Conservation (phyloP, 2,888 invertebrate genomes). For the Oscheius sp. region DNA sequence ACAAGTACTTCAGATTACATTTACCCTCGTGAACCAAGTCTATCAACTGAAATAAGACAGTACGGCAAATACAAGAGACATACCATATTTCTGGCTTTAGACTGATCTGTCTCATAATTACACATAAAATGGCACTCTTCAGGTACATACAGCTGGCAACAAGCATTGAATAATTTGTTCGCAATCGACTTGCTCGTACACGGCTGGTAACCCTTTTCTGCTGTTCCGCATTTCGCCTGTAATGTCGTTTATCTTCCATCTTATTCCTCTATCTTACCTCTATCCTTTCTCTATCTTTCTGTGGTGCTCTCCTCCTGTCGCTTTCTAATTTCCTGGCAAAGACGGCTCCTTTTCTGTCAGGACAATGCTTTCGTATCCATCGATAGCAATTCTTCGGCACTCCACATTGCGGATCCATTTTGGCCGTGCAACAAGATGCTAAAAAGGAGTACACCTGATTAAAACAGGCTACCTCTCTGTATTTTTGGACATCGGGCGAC, state of each 20-base stretch:
- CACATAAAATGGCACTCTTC: slow-evolving; percentile 70
- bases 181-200: slow-evolving; percentile 68
- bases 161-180: slow-evolving; percentile 67
- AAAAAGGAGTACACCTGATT: too few relatives aligned
- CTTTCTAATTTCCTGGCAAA: slow-evolving; percentile 42
- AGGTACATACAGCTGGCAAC: slow-evolving; percentile 69
- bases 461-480: slow-evolving; percentile 8
- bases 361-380: slow-evolving; percentile 50
- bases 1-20: slow-evolving; percentile 68
- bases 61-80: slow-evolving; percentile 1
- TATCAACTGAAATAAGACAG: slow-evolving; percentile 52
- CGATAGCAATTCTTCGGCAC: slow-evolving; percentile 53
- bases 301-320: slow-evolving; percentile 44
- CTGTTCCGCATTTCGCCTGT: slow-evolving; percentile 68
- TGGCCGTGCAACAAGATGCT: slow-evolving; percentile 50
- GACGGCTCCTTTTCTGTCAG: slow-evolving; percentile 48
- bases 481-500: slow-evolving; percentile 19
- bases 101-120: slow-evolving; percentile 68
- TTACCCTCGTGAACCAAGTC: slow-evolving; percentile 57
- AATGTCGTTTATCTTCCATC: neutral
- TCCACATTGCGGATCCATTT: slow-evolving; percentile 41
- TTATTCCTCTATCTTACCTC: too few relatives aligned
- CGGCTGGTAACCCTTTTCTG: slow-evolving; percentile 67
- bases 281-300: slow-evolving; percentile 40
- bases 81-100: slow-evolving; percentile 65